A percentile compares a stretch with the other conserved stretches of the same genome.
Evolutionary conservation across 2,797 vertebrate genomes (phyloP).

Genomic region (Cyclura pinguis): DNA sequence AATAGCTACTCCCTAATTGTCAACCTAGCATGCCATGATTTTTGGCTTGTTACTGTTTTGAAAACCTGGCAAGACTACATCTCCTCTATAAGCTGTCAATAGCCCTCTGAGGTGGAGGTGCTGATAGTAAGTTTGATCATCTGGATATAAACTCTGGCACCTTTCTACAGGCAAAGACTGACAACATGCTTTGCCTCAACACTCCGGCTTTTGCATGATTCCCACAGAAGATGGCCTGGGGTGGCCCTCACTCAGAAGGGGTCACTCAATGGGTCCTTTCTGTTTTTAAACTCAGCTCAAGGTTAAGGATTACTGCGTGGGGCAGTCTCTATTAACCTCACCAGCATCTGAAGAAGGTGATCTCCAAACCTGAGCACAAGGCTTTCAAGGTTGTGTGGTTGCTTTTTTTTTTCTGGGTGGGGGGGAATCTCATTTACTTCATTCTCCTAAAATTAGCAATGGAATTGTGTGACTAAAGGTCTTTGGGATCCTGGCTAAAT

Average conservation of each 20-base stretch:
- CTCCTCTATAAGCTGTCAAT: no score
- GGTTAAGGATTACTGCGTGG: background rate
- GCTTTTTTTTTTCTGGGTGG: background rate
- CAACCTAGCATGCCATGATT: no score
- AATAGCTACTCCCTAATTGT: no score
- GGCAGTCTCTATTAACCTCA: constrained; percentile 39
- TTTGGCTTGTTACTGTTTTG: no score
- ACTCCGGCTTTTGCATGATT: background rate
- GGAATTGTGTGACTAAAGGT: background rate
- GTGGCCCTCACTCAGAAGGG: background rate
- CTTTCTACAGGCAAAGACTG: background rate
- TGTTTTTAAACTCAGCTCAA: background rate
- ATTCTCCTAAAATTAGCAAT: fast-evolving
- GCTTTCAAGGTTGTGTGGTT: constrained; percentile 12
- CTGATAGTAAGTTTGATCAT: background rate
- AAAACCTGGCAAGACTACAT: no score
- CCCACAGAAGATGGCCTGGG: background rate
- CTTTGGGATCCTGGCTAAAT: background rate
- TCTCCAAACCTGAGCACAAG: constrained; percentile 63
- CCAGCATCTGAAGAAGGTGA: constrained; percentile 62
- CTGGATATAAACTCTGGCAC: background rate
- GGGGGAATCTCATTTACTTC: fast-evolving
- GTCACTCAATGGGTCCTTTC: background rate
- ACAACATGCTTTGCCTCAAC: background rate
- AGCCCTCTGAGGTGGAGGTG: no score